A percentile compares a stretch with the other conserved stretches of the same genome.
phyloP scores from a whole-genome alignment of 2,113 vertebrate species.

The Amblyornis subalaris region DNA sequence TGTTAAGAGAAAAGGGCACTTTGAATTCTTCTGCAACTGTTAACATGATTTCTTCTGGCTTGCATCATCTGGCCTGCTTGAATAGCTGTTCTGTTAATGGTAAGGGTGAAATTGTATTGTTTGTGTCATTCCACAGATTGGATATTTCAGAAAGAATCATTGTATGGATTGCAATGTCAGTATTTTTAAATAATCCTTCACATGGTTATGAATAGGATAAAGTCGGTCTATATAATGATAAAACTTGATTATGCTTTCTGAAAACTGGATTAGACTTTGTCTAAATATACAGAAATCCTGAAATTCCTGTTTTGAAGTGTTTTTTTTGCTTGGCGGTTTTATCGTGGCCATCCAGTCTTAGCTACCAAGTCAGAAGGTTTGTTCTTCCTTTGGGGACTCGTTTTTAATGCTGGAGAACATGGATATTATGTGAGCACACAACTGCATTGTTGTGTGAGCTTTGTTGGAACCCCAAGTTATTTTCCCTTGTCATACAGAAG shows the following conservation, averaged over 20 bases:
- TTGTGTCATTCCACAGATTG: constrained; percentile 38
- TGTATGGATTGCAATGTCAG: constrained; percentile 42
- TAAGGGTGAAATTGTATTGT: neutral
- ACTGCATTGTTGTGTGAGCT: neutral
- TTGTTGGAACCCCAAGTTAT: neutral
- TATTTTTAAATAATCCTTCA: constrained; percentile 41
- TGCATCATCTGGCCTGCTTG: neutral
- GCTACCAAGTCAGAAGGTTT: neutral
- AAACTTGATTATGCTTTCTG: constrained; percentile 32
- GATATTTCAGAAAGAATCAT: neutral
- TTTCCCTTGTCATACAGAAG: neutral
- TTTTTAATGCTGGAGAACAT: neutral
- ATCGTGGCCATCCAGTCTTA: neutral
- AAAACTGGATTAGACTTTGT: constrained; percentile 33
- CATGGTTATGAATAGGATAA: constrained; percentile 26
- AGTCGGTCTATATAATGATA: constrained; percentile 32
- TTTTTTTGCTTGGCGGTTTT: neutral
- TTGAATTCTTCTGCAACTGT: constrained; percentile 16
- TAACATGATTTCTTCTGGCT: constrained; percentile 14
- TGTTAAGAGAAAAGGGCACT: neutral
- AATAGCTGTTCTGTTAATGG: neutral
- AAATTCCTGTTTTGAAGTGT: constrained; percentile 19
- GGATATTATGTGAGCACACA: neutral
- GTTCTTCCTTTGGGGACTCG: neutral
- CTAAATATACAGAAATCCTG: constrained; percentile 43